A percentile compares a stretch with the other conserved stretches of the same genome.
Evolutionary conservation across 2,797 vertebrate species (phyloP).

Genomic region (Orientallactaga sibirica): DNA sequence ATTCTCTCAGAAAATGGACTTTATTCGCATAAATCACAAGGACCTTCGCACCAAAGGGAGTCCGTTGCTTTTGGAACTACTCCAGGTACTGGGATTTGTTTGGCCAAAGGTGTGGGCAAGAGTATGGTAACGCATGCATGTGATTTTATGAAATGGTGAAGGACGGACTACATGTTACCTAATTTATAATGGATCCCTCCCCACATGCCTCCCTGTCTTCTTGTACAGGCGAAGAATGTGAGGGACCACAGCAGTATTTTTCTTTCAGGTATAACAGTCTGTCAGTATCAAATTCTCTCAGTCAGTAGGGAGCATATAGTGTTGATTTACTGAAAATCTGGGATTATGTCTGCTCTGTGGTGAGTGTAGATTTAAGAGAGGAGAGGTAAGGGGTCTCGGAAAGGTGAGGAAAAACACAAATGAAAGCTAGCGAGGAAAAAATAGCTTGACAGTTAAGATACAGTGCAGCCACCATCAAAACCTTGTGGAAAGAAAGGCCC

Average conservation of each 20-base stretch:
- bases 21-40: constrained; percentile 73
- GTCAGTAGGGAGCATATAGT: constrained; percentile 92
- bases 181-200: constrained; percentile 87
- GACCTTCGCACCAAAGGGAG: constrained; percentile 71
- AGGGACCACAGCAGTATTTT: constrained; percentile 90
- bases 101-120: constrained; percentile 81
- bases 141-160: constrained; percentile 83
- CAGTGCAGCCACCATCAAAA: constrained; percentile 83
- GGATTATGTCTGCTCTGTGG: constrained; percentile 92
- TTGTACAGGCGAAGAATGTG: constrained; percentile 85
- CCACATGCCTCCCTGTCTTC: constrained; percentile 77
- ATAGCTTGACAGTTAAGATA: constrained; percentile 90
- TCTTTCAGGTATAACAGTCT: constrained; percentile 92
- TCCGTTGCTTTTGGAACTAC: constrained; percentile 80
- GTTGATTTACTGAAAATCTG: constrained; percentile 94
- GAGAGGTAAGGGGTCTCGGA: constrained; percentile 90
- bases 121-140: constrained; percentile 76
- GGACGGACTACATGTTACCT: constrained; percentile 80
- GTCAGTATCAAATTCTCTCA: constrained; percentile 92
- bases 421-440: constrained; percentile 90
- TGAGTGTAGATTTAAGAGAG: constrained; percentile 91
- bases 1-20: background rate
- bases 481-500: constrained; percentile 84
- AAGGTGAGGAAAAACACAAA: constrained; percentile 92
- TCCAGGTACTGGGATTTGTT: constrained; percentile 74